phyloP scores from a whole-genome alignment of 1,140 invertebrate species.

The Eueides isabella region DNA sequence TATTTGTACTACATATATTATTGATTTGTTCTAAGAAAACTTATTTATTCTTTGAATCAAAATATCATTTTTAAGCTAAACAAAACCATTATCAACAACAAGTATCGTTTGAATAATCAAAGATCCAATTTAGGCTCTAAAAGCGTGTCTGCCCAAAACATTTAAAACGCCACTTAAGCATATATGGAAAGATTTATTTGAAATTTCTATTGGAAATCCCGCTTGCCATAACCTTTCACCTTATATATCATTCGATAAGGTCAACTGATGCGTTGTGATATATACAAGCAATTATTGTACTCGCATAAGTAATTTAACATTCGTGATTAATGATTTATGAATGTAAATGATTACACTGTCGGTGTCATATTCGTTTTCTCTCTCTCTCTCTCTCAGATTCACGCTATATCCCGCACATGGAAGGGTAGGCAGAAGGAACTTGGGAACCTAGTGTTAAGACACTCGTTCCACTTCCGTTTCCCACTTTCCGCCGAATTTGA shows the following conservation, averaged over 20 bases:
- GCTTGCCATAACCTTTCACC: not conserved
- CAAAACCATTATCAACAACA: not conserved
- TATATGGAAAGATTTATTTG: constrained; percentile 7
- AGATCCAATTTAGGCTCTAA: constrained; percentile 3
- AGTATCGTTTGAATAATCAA: not conserved
- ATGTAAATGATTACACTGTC: no score
- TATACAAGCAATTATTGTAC: constrained; percentile 7
- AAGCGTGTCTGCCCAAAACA: constrained; percentile 7
- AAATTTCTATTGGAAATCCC: constrained; percentile 7
- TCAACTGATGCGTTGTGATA: constrained; percentile 7
- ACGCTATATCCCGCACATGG: no score
- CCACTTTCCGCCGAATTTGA: no score
- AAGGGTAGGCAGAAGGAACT: no score
- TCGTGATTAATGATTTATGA: not conserved
- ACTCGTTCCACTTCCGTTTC: no score
- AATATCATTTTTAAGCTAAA: not conserved
- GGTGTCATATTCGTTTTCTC: no score
- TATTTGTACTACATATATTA: no score
- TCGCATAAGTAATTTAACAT: not conserved
- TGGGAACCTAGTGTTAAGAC: not conserved
- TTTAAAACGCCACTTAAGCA: constrained; percentile 7
- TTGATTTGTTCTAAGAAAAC: no score
- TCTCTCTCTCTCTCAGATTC: no score
- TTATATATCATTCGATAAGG: constrained; percentile 8
- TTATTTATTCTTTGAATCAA: not conserved